Evolutionary conservation across 1,140 invertebrate genomes (phyloP).

Genomic region (Lucilia sericata): DNA sequence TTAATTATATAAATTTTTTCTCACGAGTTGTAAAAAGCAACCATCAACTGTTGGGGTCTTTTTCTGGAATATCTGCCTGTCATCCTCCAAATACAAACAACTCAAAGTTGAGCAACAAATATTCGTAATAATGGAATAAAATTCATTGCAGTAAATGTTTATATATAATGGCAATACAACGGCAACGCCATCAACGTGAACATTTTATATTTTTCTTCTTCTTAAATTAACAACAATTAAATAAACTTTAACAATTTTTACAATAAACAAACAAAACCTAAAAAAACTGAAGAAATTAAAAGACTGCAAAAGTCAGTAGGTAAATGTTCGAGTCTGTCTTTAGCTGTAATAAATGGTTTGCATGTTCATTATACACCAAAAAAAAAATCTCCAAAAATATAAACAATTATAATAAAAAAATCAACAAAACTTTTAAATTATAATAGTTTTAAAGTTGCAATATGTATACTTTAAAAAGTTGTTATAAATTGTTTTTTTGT

Average conservation of each 20-base stretch:
- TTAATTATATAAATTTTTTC: background rate
- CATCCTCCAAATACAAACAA: conserved; percentile 12
- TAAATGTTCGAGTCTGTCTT: background rate
- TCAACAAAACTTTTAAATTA: background rate
- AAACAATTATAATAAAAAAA: background rate
- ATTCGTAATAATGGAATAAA: background rate
- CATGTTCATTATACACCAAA: background rate
- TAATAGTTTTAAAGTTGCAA: background rate
- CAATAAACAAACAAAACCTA: background rate
- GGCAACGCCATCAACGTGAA: background rate
- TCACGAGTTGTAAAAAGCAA: conserved; percentile 1
- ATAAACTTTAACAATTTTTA: conserved; percentile 24
- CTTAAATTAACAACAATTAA: conserved; percentile 24
- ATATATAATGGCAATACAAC: background rate
- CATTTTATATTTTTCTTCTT: background rate
- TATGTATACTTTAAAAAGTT: background rate
- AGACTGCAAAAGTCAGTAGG: background rate
- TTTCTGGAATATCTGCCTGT: background rate
- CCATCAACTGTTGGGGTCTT: background rate
- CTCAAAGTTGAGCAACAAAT: conserved; percentile 8
- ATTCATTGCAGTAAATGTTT: background rate
- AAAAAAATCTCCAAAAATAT: background rate
- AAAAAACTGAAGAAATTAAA: background rate
- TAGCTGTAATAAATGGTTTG: background rate
- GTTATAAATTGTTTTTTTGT: conserved; percentile 1